These are phyloP conservation scores for Thaleichthys pacificus DNA, from an alignment of 2,797 vertebrate species.

Conservation along the genomic window DNA sequence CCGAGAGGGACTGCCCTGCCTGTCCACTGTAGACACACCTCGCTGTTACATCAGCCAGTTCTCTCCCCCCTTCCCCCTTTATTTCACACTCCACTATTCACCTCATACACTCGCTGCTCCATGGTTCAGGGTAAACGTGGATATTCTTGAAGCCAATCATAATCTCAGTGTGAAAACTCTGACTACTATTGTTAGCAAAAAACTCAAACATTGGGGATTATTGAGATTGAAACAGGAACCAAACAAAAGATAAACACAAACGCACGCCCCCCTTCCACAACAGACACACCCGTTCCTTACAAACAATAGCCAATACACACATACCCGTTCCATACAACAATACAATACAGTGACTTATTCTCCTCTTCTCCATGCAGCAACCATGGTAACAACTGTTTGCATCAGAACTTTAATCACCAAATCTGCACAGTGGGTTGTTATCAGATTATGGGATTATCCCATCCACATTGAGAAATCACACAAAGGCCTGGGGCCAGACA, in stretches of 20 bases:
- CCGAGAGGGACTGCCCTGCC: not conserved
- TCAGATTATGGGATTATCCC: slow-evolving; percentile 79
- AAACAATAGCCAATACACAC: not conserved
- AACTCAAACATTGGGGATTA: slow-evolving; percentile 19
- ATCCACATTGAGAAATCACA: slow-evolving; percentile 66
- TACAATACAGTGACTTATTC: slow-evolving; percentile 10
- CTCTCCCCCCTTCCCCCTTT: not conserved
- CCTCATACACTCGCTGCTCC: not conserved
- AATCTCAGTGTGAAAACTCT: not conserved
- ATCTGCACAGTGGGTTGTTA: slow-evolving; percentile 75
- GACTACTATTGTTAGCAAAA: not conserved
- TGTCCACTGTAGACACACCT: not conserved
- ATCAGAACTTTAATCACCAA: slow-evolving; percentile 74
- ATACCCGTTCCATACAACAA: slow-evolving; percentile 12
- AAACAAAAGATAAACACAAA: not conserved
- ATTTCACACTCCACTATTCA: not conserved
- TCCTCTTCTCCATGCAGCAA: slow-evolving; percentile 46
- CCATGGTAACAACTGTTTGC: slow-evolving; percentile 69
- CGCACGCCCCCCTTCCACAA: not conserved
- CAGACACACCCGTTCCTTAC: not conserved
- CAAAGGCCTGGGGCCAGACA: slow-evolving; percentile 32
- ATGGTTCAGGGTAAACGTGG: not conserved
- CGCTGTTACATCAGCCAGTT: slow-evolving; percentile 3
- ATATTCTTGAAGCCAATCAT: slow-evolving; percentile 8
- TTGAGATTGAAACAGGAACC: not conserved